Base-by-base conservation (phyloP, 2,113 vertebrate species). In the Electrona antarctica region DNA sequence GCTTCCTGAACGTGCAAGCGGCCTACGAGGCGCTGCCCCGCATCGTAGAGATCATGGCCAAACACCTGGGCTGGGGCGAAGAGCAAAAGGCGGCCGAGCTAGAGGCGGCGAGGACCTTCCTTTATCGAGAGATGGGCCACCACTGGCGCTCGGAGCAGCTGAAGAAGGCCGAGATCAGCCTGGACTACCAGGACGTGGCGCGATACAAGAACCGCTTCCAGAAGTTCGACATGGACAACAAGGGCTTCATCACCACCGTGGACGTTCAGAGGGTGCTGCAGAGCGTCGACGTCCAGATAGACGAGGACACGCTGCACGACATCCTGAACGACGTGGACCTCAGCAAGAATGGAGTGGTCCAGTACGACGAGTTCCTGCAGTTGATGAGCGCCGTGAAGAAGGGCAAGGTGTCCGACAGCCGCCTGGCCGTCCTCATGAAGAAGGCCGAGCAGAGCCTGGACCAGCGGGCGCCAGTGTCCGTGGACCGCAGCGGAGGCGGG, bases 321-420 rank as follows among this genome's bases (percentile, higher is more conserved):
- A 99, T 99, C 81, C 94, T 99, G 10, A 96, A 93, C 3, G 97
- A 99, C 76, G 97, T 99, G 64, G 97, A 99, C 77, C 93, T 99
- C 67, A 99, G 98, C 91, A 99, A 98, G 70, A 99, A 99, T 0
- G 97, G 97, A n/a, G 96, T 98, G 74, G 96, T 99, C 21, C 97
- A 98, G 79, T 93, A 98, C 61, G 92, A 95, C 52, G 97, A 98
- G 85, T 99, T 98, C 87, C 80, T 98, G 85, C 78, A 99, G 97
- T 95, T 99, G 60, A 99, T 99, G 98, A 98, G 94, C 1, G 98
- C 97, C 0, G 93, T 99, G 76, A 95, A 97, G 87, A 97, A 98
- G 90, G 98, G 98, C 8, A 94, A 94, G 0, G 94, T 99, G 70
- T 98, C 97, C 0, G 94, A 95, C 71, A 99, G 96, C 92, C 92